Evolutionary conservation across 2,113 vertebrate species (phyloP), one percentile per base, ranked within the genome.

Genomic region (Atractosteus spatula): DNA sequence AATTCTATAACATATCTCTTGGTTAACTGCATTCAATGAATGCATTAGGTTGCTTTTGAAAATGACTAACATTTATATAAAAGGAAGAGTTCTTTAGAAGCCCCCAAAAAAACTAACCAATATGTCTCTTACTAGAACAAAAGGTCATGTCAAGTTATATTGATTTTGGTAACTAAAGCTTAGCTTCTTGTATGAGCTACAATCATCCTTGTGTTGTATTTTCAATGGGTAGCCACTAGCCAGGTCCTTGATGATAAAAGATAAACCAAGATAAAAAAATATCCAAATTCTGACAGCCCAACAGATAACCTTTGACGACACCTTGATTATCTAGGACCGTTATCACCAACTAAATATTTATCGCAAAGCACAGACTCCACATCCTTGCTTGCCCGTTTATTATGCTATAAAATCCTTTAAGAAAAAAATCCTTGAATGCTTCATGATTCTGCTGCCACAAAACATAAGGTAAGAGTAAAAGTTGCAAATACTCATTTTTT

Each of bases 341-440:
- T 89, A 92, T 92, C 90, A 77, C 76, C 79, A 78, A 77, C 83
- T 89, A 88, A 88, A 91, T 92, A 92, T 92, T 92, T 92, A 92
- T 92, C 88, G 75, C 87, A 81, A 74, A 85, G 78, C 84, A 71
- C 90, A 91, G 85, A 81, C 86, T 81, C 76, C 71, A 70, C 70
- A 77, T 82, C 85, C 66, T 65, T 59, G 75, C 78, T 77, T 86
- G 83, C 84, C 84, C 86, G 84, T 86, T 89, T 87, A 85, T 82
- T 79, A 82, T 76, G 80, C 82, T 79, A 80, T 77, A 78, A 74
- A 82, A 75, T 69, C 65, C 71, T 76, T 69, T 71, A 57, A 69
- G 64, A 42, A 55, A 45, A 51, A 59, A 59, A 74, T 64, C 68
- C 45, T 71, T 29, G 17, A 29, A 29, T 29, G 17, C 17, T 29